phyloP scores from a whole-genome alignment of 2,888 invertebrate genomes.

The Chrysolina haemoptera region DNA sequence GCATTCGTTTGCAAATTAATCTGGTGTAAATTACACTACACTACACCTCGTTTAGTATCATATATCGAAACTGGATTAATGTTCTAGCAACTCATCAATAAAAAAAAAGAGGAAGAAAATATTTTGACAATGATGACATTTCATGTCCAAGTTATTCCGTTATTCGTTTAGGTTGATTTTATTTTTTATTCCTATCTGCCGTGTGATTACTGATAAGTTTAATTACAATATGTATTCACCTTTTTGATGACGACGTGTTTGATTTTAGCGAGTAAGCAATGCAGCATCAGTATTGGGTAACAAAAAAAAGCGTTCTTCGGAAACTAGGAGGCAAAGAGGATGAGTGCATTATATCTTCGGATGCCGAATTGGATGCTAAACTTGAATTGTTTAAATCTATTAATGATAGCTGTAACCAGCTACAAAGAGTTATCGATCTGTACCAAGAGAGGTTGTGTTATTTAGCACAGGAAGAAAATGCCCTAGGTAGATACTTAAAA shows the following conservation, averaged over 20 bases:
- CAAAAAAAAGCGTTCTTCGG: constrained; percentile 93
- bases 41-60: too few species aligned
- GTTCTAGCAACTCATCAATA: too few species aligned
- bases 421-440: constrained; percentile 91
- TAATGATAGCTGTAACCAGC: constrained; percentile 88
- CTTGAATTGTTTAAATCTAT: constrained; percentile 93
- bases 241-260: constrained; percentile 12
- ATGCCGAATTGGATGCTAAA: constrained; percentile 97
- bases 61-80: too few species aligned
- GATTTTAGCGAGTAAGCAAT: constrained; percentile 68
- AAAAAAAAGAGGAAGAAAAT: too few species aligned
- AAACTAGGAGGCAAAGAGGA: constrained; percentile 98
- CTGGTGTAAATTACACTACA: too few species aligned
- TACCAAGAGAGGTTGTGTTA: constrained; percentile 95
- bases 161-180: too few species aligned
- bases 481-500: constrained; percentile 91
- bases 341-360: constrained; percentile 95
- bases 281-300: constrained; percentile 98
- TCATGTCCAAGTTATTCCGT: too few species aligned
- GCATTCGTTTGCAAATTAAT: too few species aligned
- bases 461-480: constrained; percentile 95
- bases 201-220: neutral
- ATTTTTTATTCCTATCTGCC: too few species aligned
- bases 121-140: too few species aligned
- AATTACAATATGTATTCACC: neutral